Percentiles rank a stretch among this genome's conserved stretches.
Evolutionary conservation across 2,113 vertebrate genomes (phyloP).

Genomic region (Thunnus maccoyii): DNA sequence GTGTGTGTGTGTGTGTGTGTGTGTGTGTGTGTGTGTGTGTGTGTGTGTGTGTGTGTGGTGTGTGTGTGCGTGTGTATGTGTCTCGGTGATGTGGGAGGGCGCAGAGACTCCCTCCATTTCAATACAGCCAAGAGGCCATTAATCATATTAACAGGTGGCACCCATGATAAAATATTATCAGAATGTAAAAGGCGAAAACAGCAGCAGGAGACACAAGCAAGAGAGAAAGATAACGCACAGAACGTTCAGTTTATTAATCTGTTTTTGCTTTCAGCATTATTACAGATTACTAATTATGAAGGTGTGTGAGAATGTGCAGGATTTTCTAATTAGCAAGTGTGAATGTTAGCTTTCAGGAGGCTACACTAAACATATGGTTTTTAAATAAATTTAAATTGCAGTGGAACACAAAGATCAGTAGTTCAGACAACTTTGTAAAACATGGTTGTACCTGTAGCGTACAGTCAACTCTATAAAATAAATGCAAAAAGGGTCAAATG

Average conservation of each 20-base stretch:
- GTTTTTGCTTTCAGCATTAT: conserved; percentile 20
- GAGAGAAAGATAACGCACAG: background rate
- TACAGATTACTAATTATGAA: conserved; percentile 34
- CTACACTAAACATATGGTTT: background rate
- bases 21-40: conserved; percentile 40
- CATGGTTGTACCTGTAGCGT: no score
- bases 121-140: conserved; percentile 51
- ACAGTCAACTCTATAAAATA: background rate
- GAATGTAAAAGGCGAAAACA: conserved; percentile 38
- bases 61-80: conserved; percentile 14
- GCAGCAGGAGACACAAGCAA: conserved; percentile 4
- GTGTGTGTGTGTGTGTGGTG: conserved; percentile 25
- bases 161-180: conserved; percentile 69
- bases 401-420: background rate
- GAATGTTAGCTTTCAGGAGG: background rate
- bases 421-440: no score
- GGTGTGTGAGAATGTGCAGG: background rate
- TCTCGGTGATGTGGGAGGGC: background rate
- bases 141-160: conserved; percentile 75
- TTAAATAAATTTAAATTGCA: background rate
- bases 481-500: background rate
- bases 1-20: conserved; percentile 17
- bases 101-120: conserved; percentile 34
- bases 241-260: conserved; percentile 31
- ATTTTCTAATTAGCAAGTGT: conserved; percentile 7